A percentile compares a stretch with the other conserved stretches of the same genome.
Evolutionary conservation across 1,140 invertebrate species (phyloP).

Genomic region (Mactra quadrangularis): DNA sequence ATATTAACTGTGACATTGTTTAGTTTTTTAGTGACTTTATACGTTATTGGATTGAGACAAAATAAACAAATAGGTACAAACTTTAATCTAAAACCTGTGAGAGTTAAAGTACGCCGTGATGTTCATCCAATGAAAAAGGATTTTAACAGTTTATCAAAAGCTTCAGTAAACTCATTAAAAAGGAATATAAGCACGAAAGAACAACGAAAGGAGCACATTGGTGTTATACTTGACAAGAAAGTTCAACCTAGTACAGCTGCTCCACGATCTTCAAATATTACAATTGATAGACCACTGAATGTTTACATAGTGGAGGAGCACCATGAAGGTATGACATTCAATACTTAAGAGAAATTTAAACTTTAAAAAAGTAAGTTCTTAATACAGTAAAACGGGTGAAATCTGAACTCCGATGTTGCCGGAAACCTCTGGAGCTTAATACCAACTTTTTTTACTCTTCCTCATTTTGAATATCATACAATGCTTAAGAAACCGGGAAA

Average conservation of each 20-base stretch:
- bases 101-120: background rate
- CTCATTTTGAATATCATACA: no score
- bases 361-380: no score
- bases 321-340: slow-evolving; percentile 17
- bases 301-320: slow-evolving; percentile 42
- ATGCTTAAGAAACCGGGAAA: no score
- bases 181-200: no score
- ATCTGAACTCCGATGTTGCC: no score
- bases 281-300: background rate
- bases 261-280: background rate
- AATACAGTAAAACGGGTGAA: no score
- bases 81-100: background rate
- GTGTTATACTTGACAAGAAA: no score
- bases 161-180: background rate
- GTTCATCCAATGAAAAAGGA: background rate
- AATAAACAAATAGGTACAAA: slow-evolving; percentile 3
- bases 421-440: no score
- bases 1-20: background rate
- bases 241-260: background rate
- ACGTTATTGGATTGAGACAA: background rate
- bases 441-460: no score
- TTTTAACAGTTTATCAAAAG: background rate
- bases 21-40: background rate
- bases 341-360: background rate
- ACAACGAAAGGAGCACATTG: no score